Evolutionary conservation across 2,797 vertebrate genomes (phyloP).

Genomic region (Buceros bicornis): DNA sequence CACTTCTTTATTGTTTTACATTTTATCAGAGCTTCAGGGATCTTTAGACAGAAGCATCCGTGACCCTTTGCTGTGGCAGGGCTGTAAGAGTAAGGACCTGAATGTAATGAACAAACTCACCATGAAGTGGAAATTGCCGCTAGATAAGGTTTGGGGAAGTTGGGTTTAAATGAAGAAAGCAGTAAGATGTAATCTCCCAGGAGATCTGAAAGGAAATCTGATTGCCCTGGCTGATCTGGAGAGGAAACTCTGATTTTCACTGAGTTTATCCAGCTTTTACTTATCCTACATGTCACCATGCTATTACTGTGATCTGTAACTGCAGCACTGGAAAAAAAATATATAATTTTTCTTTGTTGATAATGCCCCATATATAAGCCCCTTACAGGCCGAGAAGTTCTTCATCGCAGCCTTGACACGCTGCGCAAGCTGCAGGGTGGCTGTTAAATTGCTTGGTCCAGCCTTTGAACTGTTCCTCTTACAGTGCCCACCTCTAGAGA

Average conservation of each 20-base stretch:
- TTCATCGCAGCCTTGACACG: not conserved
- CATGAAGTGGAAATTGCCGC: not conserved
- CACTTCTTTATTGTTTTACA: not conserved
- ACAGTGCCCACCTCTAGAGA: too few species aligned
- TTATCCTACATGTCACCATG: not conserved
- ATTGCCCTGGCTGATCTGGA: not conserved
- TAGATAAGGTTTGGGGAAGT: conserved; percentile 32
- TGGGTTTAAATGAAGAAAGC: conserved; percentile 12
- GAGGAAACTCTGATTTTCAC: not conserved
- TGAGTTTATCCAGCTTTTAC: not conserved
- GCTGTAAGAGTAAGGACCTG: not conserved
- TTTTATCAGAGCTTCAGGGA: not conserved
- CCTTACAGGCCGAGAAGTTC: not conserved
- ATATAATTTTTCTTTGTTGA: not conserved
- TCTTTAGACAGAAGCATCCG: not conserved
- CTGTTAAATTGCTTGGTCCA: not conserved
- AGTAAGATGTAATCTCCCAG: not conserved
- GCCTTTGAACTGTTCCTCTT: not conserved
- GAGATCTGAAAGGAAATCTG: conserved; percentile 39
- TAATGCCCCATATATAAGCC: not conserved
- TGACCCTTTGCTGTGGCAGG: conserved; percentile 15
- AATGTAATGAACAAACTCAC: not conserved
- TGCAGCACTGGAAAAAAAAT: not conserved
- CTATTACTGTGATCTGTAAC: not conserved
- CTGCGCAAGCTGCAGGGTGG: not conserved